Base-by-base conservation (phyloP, 2,888 invertebrate species). In the Danaus chrysippus region DNA sequence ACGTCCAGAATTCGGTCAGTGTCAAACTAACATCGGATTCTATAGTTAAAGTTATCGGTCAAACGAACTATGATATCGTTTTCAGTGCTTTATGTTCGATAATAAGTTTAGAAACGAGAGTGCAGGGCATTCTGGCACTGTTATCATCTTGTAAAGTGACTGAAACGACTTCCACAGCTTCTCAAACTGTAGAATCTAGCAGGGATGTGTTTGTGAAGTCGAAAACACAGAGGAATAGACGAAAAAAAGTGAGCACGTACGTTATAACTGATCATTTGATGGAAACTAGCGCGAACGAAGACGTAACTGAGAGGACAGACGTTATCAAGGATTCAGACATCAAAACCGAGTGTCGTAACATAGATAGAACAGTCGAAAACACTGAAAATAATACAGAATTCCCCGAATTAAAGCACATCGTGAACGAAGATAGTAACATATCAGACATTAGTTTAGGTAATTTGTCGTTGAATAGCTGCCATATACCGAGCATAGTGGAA, bases 71-170 rank as follows among this genome's bases (percentile, higher is more conserved):
- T 56, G 82, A 86, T 19, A 73, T 72, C 0, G 62, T 88, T 0
- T 78, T 89, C 1, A 73, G 78, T 8, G 81, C 84, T 0, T 23
- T 90, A 5, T 83, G 84, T 57, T 84, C 87, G 0, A 77, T 88
- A 0, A 75, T 86, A 0, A 84, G 72, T 49, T 78, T 79, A 10
- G 86, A 88, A 53, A 66, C 82, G 1, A 85, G 81, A 71, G 72
- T 88, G 0, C 71, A 81, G 0, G 83, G 78, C 0, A 81, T 90
- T 1, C 63, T 84, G 3, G 76, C 87, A 0, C 61, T 90, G 1
- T 62, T 90, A 0, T 82, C 79, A 0, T 58, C 6, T 34, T 11
- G 11, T 11, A 61, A 59, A 23, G 23, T 34, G 15, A 55, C 56
- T 17, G 44, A 52, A 1, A 13, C 42, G 8, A 54, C 10, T 12